Evolutionary conservation across 53 echinoderm and acorn worm genomes (phyloP).

Genomic region (Echinarachnius parma): DNA sequence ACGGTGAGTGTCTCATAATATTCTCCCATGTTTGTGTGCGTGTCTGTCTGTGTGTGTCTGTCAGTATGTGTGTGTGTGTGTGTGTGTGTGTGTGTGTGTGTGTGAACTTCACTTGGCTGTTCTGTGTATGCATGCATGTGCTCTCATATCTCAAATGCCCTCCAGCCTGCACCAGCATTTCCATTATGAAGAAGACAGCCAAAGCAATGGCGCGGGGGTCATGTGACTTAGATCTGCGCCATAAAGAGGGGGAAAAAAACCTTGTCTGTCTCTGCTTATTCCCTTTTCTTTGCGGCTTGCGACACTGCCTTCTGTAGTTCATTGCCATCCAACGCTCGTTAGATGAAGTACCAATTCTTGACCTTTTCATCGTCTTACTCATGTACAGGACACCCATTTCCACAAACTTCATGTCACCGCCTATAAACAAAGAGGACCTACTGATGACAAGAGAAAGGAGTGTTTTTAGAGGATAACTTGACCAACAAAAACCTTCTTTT

Average conservation of each 20-base stretch:
- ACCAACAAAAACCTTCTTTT: no score
- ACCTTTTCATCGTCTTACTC: neutral
- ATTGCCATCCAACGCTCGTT: constrained; percentile 18
- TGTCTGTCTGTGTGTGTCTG: constrained; percentile 20
- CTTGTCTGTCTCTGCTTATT: no score
- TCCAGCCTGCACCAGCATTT: constrained; percentile 22
- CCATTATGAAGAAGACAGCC: constrained; percentile 36
- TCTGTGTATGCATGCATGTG: no score
- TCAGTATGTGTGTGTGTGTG: constrained; percentile 29
- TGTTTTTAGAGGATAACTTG: no score
- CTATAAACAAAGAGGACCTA: no score
- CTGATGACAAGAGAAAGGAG: no score
- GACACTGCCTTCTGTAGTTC: constrained; percentile 12
- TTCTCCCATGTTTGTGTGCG: neutral
- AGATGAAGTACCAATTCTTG: neutral
- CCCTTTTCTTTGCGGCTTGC: no score
- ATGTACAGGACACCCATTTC: neutral
- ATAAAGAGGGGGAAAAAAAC: constrained; percentile 15
- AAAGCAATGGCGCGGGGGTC: constrained; percentile 34
- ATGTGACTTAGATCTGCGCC: constrained; percentile 26
- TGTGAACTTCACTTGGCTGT: neutral
- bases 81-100: constrained; percentile 16
- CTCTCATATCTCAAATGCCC: constrained; percentile 23
- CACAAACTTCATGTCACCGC: no score
- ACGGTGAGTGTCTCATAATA: constrained; percentile 33